Conservation (phyloP, 2,113 vertebrate species). For the Phalacrocorax pelagicus region DNA sequence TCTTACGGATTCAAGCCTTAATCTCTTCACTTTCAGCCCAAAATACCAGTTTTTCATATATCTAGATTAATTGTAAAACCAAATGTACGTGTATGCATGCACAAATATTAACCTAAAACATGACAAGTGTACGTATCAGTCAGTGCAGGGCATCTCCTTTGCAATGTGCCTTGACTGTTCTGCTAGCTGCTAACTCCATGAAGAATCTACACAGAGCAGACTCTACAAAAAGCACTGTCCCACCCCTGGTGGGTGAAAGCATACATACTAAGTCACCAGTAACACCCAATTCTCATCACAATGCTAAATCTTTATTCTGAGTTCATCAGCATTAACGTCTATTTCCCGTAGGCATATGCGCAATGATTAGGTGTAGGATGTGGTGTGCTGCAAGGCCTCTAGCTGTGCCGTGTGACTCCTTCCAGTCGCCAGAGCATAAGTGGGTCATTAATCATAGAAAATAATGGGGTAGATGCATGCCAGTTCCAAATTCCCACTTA, state of each 20-base stretch:
- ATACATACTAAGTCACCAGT: background rate
- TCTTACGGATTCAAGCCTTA: background rate
- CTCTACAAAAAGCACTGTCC: background rate
- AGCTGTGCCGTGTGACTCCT: background rate
- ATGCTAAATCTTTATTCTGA: background rate
- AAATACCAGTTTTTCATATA: background rate
- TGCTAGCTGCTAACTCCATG: background rate
- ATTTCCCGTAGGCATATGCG: background rate
- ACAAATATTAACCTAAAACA: background rate
- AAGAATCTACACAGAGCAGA: background rate
- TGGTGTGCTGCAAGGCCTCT: background rate
- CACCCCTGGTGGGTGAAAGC: background rate
- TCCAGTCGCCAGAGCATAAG: background rate
- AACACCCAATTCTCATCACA: accelerated
- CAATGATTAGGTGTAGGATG: background rate
- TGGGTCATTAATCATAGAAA: slow-evolving; percentile 10
- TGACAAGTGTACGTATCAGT: background rate
- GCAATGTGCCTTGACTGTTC: background rate
- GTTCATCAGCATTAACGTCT: background rate
- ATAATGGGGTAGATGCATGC: background rate
- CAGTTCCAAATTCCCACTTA: background rate
- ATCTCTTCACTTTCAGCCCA: background rate
- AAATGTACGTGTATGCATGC: background rate
- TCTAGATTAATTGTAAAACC: background rate
- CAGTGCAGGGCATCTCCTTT: background rate